Evolutionary conservation across 2,113 vertebrate species (phyloP).

Genomic region (Saguinus midas): DNA sequence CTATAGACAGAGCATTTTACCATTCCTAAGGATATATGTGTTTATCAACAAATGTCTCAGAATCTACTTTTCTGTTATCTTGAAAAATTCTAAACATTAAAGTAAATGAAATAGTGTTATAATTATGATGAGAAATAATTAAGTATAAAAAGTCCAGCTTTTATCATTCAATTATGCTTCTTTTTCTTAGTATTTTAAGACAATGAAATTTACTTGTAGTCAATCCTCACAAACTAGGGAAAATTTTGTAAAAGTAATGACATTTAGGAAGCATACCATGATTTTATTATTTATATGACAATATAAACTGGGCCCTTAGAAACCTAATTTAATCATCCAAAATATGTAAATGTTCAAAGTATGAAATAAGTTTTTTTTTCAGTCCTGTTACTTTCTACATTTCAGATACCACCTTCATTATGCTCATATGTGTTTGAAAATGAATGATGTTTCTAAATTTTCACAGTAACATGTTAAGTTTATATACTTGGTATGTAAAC

Average conservation of each 20-base stretch:
- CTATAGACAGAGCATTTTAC: not conserved
- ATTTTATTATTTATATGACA: conserved; percentile 15
- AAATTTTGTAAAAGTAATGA: conserved; percentile 31
- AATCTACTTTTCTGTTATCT: conserved; percentile 27
- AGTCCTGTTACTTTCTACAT: conserved; percentile 18
- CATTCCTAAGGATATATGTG: not conserved
- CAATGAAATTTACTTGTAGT: not conserved
- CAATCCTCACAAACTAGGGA: not conserved
- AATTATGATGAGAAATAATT: conserved; percentile 55
- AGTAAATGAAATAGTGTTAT: not conserved
- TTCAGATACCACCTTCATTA: not conserved
- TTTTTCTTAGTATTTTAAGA: conserved; percentile 32
- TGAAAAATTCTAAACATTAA: conserved; percentile 48
- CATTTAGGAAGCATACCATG: not conserved
- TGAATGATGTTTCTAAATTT: not conserved
- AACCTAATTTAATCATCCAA: not conserved
- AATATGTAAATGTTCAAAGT: not conserved
- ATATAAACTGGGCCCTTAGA: not conserved
- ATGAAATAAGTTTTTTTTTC: conserved; percentile 7
- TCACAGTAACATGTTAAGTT: not conserved
- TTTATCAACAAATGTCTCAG: not conserved
- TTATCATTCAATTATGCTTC: conserved; percentile 37
- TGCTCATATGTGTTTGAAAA: not conserved
- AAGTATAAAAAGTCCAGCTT: conserved; percentile 44
- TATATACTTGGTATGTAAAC: not conserved